Base-by-base conservation (phyloP, 2,888 invertebrate species). In the Spicauda simplicius region DNA sequence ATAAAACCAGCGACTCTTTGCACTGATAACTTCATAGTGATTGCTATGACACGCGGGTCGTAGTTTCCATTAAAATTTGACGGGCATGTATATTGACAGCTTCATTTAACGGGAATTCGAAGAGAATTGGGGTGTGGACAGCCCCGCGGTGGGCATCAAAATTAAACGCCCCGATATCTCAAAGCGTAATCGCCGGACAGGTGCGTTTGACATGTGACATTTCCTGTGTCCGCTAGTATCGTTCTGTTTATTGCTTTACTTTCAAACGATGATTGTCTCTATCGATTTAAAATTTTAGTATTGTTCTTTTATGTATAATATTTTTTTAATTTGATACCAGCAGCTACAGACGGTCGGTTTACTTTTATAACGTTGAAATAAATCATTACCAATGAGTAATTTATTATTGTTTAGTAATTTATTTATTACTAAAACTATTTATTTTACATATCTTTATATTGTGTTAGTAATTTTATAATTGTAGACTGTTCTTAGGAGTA, bases 141-240 rank as follows among this genome's bases (percentile, higher is more conserved):
- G 63, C 70, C 64, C 56, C 64, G 56, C 33, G 55, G 55, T 64
- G 73, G 75, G 74, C 72, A 77, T 79, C 75, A 75, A 83, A 83
- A 84, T 80, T 82, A 83, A 82, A 82, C 76, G 77, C 73, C 75
- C 19, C 80, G 80, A 84, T 83, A 80, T 80, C 70, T 72, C 69
- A 75, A 74, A 87, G 85, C 87, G 88, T 90, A 89, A 91, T 91
- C 86, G 85, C 63, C 62, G 72, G 83, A 85, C 91, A 91, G 90
- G 90, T 91, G 91, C 79, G 77, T 72, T 64, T 78, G 89, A 85
- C 79, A 76, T 72, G 65, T 78, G 89, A 85, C 50, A 55, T 50
- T 50, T 64, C 33, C 50, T 56, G 55, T 64, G 18, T 50, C 30
- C 53, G 52, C n/a, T 33, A 11, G 30, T 10, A 7, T n/a, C 37